Conservation (phyloP, 2,113 vertebrate genomes). For the Cyprinodon variegatus region DNA sequence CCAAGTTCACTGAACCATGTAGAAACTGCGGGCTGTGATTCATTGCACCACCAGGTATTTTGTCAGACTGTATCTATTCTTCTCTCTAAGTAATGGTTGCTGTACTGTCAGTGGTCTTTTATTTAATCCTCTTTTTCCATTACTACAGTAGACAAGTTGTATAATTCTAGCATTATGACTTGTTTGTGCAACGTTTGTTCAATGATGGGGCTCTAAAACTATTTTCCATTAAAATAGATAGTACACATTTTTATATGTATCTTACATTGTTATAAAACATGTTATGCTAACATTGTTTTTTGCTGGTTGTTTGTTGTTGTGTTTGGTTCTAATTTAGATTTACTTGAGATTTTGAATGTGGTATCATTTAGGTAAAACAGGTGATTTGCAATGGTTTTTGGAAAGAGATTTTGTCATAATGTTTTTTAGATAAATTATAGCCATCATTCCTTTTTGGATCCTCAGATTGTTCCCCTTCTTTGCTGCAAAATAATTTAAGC, state of each 20-base stretch:
- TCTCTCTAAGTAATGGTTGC: constrained; percentile 1
- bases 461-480: too few relatives aligned
- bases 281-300: too few relatives aligned
- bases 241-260: not conserved
- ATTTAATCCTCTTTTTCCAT: not conserved
- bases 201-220: not conserved
- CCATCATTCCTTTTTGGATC: too few relatives aligned
- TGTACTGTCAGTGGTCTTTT: not conserved
- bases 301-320: too few relatives aligned
- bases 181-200: not conserved
- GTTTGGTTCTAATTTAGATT: too few relatives aligned
- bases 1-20: constrained; percentile 37
- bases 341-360: too few relatives aligned
- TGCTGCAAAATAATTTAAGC: too few relatives aligned
- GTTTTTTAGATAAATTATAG: too few relatives aligned
- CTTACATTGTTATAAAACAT: too few relatives aligned
- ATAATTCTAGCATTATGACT: not conserved
- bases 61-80: constrained; percentile 31
- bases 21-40: constrained; percentile 20
- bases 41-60: constrained; percentile 43
- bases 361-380: too few relatives aligned
- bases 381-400: too few relatives aligned
- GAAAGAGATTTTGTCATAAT: too few relatives aligned
- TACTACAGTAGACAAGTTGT: not conserved
- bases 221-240: not conserved